Percentiles rank a stretch among this genome's conserved stretches.
Evolutionary conservation across 1,140 invertebrate species (phyloP).

Genomic region (Drosophila busckii): DNA sequence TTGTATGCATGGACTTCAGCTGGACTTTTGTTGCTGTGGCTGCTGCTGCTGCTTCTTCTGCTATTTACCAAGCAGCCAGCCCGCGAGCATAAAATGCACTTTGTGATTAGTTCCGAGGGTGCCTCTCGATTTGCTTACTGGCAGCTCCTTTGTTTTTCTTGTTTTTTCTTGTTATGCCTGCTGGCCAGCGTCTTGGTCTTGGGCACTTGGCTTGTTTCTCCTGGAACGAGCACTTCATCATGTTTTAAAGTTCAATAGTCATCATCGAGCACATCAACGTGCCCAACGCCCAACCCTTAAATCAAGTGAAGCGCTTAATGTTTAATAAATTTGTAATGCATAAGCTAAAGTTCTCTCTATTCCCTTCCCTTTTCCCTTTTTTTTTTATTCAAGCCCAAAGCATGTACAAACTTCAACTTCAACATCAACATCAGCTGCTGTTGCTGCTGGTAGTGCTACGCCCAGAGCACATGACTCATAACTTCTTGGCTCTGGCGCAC

Average conservation of each 20-base stretch:
- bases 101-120: constrained; percentile 74
- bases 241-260: constrained; percentile 73
- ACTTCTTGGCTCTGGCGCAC: constrained; percentile 42
- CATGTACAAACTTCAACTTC: constrained; percentile 18
- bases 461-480: constrained; percentile 51
- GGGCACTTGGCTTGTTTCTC: too few species aligned
- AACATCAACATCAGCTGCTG: too few species aligned
- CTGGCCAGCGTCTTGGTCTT: constrained; percentile 45
- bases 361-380: too few species aligned
- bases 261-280: constrained; percentile 71
- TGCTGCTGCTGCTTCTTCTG: background rate
- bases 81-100: constrained; percentile 72
- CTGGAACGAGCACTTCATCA: constrained; percentile 61
- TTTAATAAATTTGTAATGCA: constrained; percentile 74
- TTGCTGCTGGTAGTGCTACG: constrained; percentile 28
- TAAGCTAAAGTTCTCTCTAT: constrained; percentile 67
- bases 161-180: background rate
- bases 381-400: too few species aligned
- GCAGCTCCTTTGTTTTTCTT: background rate
- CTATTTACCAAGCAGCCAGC: constrained; percentile 70
- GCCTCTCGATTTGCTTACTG: constrained; percentile 24
- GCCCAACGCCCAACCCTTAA: constrained; percentile 58
- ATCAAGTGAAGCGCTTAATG: constrained; percentile 57
- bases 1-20: constrained; percentile 62
- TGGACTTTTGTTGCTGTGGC: constrained; percentile 66